Conservation (phyloP, 2,113 vertebrate genomes). For the Hippocampus guttulatus region DNA sequence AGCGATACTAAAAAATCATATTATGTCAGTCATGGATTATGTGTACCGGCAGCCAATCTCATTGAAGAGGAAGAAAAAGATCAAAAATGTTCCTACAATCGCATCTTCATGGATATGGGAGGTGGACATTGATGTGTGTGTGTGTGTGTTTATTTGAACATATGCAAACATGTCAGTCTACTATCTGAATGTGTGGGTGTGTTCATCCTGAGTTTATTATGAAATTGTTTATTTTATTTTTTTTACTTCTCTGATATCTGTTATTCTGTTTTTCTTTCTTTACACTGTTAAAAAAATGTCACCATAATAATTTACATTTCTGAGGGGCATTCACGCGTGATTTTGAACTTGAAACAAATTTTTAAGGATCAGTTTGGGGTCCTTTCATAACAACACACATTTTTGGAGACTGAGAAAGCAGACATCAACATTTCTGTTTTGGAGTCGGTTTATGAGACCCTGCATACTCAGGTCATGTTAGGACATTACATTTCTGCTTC, state of each 20-base stretch:
- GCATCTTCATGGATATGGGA: conserved; percentile 60
- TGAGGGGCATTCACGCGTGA: background rate
- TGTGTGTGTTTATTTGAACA: conserved; percentile 3
- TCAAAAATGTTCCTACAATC: conserved; percentile 70
- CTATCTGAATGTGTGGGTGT: background rate
- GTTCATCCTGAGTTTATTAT: background rate
- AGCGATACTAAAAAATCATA: conserved; percentile 77
- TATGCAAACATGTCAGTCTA: background rate
- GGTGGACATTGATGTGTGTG: conserved; percentile 37
- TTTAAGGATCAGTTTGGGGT: no score
- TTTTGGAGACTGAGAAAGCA: no score
- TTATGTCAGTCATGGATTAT: conserved; percentile 75
- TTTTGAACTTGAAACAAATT: background rate
- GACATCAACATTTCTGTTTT: no score
- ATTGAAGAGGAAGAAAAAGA: conserved; percentile 59
- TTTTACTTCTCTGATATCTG: background rate
- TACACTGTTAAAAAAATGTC: background rate
- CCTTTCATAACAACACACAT: no score
- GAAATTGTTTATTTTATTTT: background rate
- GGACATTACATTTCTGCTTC: no score
- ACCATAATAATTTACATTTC: background rate
- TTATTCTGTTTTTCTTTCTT: background rate
- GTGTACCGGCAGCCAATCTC: conserved; percentile 56
- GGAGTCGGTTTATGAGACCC: no score
- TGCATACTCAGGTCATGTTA: no score